Evolutionary conservation across 2,888 invertebrate genomes (phyloP), one percentile per base, ranked within the genome.

Genomic region (Phengaris alcon): DNA sequence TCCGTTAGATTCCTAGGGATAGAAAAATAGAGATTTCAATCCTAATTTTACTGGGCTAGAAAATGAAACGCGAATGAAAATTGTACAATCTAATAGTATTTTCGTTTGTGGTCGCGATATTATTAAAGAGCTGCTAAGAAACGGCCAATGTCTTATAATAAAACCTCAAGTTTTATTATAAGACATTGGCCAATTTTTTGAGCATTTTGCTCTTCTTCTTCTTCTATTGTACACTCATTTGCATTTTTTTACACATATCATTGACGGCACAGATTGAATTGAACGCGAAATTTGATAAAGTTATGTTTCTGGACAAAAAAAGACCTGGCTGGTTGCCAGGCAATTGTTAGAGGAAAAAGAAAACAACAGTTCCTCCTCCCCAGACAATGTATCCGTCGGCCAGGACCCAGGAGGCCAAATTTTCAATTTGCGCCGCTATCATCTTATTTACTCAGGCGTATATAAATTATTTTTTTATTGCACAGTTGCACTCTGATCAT

Each of bases 381-480:
- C 76, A 74, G 75, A 76, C 79, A 77, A 79, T 79, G 79, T 82
- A 81, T 84, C 81, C 82, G 81, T 78, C 70, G 79, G 79, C 79
- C 80, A 81, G 77, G 48, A 48, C 48, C 6, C 48, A 48, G 48
- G 78, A 77, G 76, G 77, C 81, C 81, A 83, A 84, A 87, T 84
- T 83, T 84, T 82, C 84, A 84, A 86, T 88, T 86, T 86, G 81
- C 82, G 80, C 79, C 79, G 82, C 83, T 85, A 87, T 88, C 89
- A 88, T 85, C 84, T 88, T 91, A 88, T 92, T 91, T 90, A 90
- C 89, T 82, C 89, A 84, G 89, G 91, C 87, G 84, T 87, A 88
- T 89, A 92, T 91, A 90, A 90, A 91, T 91, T 90, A 91, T 91
- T 88, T 90, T 90, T 93, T 93, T 92, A 93, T 92, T 91, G 89